Evolutionary conservation across 1,140 invertebrate genomes (phyloP).

Genomic region (Heliconius himera): DNA sequence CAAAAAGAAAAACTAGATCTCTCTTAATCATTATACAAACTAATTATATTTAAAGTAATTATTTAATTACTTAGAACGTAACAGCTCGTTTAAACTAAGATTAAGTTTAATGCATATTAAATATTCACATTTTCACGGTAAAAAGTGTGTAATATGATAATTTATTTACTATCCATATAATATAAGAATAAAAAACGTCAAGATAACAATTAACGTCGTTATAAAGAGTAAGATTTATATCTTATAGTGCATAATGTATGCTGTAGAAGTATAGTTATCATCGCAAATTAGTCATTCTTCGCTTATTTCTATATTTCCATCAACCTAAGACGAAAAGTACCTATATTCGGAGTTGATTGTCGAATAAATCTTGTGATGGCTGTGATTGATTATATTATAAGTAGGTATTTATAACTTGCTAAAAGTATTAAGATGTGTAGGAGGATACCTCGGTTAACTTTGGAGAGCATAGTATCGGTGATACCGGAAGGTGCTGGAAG

Average conservation of each 20-base stretch:
- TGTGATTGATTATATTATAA: background rate
- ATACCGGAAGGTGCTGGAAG: too few relatives aligned
- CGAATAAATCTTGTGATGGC: background rate
- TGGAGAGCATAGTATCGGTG: too few relatives aligned
- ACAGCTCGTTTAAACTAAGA: slow-evolving; percentile 5
- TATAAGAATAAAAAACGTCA: slow-evolving; percentile 23
- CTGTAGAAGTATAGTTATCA: background rate
- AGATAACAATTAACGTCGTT: slow-evolving; percentile 22
- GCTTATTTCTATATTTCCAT: background rate
- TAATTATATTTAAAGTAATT: slow-evolving; percentile 1
- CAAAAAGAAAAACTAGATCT: background rate
- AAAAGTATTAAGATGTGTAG: too few relatives aligned
- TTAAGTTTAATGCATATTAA: slow-evolving; percentile 22
- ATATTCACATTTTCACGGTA: slow-evolving; percentile 18
- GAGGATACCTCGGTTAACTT: too few relatives aligned
- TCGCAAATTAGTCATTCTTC: background rate
- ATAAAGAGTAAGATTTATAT: slow-evolving; percentile 33
- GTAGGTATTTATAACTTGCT: too few relatives aligned
- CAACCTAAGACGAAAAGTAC: background rate
- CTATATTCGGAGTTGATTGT: background rate
- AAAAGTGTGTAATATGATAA: slow-evolving; percentile 27
- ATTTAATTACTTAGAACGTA: background rate
- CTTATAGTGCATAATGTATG: background rate
- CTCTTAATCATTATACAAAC: background rate
- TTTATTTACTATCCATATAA: slow-evolving; percentile 30